phyloP scores from a whole-genome alignment of 2,113 vertebrate species.

The Narcine bancroftii region DNA sequence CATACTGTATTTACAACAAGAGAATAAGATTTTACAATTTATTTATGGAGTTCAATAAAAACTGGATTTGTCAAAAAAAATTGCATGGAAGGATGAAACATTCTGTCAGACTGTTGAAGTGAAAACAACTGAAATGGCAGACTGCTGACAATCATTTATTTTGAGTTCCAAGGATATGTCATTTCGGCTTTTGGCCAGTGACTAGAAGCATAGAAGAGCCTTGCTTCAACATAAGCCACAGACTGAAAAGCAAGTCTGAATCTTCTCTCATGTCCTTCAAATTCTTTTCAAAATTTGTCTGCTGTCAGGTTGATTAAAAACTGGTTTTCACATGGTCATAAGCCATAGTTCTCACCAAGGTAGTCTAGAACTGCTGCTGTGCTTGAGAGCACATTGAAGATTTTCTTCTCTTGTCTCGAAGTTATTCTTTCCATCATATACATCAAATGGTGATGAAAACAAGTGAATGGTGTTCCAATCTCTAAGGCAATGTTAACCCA shows the following conservation, averaged over 20 bases:
- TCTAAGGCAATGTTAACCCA: slow-evolving; percentile 85
- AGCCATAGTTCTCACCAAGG: slow-evolving; percentile 69
- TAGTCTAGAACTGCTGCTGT: slow-evolving; percentile 90
- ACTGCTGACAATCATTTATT: not conserved
- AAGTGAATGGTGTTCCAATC: slow-evolving; percentile 83
- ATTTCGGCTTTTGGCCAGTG: not conserved
- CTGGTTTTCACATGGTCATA: slow-evolving; percentile 39
- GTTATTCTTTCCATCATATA: slow-evolving; percentile 94
- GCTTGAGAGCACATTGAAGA: slow-evolving; percentile 86
- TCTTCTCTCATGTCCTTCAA: not conserved
- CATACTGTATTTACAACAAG: not conserved
- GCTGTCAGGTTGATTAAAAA: not conserved
- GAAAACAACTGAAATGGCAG: not conserved
- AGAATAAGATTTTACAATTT: not conserved
- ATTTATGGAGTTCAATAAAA: not conserved
- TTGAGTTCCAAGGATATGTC: not conserved
- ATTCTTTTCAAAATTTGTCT: not conserved
- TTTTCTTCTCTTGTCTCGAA: slow-evolving; percentile 83
- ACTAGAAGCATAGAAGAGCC: not conserved
- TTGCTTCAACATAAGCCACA: not conserved
- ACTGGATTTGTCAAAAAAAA: not conserved
- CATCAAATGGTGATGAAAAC: slow-evolving; percentile 93
- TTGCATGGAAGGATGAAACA: not conserved
- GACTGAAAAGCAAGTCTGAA: not conserved
- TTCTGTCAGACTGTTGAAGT: not conserved